Conservation (phyloP, 2,113 vertebrate species). For the Poeciliopsis retropinna region DNA sequence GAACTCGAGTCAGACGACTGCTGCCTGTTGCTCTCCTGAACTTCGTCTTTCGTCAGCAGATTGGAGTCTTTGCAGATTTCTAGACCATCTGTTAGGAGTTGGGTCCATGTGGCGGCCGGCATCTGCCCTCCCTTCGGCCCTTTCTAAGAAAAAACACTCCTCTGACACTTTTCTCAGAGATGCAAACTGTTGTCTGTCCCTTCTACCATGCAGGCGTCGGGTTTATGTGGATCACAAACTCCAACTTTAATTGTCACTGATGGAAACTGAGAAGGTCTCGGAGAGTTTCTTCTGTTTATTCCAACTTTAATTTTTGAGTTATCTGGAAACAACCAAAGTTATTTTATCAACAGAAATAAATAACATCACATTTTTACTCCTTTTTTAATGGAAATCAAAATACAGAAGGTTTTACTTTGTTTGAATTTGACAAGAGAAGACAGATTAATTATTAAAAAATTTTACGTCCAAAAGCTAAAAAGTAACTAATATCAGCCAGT, state of each 20-base stretch:
- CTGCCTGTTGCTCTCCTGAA: constrained; percentile 1
- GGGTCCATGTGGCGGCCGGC: constrained; percentile 46
- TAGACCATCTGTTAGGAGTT: constrained; percentile 44
- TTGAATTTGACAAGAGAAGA: no score
- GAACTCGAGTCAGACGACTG: background rate
- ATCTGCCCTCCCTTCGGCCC: constrained; percentile 45
- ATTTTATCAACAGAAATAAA: background rate
- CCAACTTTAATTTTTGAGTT: background rate
- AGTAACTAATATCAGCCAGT: no score
- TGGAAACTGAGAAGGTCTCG: no score
- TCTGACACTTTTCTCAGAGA: constrained; percentile 16
- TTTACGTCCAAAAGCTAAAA: no score
- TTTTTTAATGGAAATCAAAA: background rate
- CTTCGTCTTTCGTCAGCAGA: constrained; percentile 11
- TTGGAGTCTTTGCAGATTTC: background rate
- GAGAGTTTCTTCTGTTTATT: no score
- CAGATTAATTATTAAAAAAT: no score
- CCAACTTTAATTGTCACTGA: no score
- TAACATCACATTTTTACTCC: background rate
- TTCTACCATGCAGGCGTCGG: background rate
- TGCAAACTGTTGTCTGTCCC: background rate
- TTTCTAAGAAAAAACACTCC: constrained; percentile 24
- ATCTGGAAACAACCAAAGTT: background rate
- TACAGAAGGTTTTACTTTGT: background rate
- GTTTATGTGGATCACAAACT: no score